A percentile compares a stretch with the other conserved stretches of the same genome.
These are phyloP conservation scores for Paramisgurnus dabryanus DNA, from an alignment of 2,113 vertebrate genomes.

Conservation along the genomic window DNA sequence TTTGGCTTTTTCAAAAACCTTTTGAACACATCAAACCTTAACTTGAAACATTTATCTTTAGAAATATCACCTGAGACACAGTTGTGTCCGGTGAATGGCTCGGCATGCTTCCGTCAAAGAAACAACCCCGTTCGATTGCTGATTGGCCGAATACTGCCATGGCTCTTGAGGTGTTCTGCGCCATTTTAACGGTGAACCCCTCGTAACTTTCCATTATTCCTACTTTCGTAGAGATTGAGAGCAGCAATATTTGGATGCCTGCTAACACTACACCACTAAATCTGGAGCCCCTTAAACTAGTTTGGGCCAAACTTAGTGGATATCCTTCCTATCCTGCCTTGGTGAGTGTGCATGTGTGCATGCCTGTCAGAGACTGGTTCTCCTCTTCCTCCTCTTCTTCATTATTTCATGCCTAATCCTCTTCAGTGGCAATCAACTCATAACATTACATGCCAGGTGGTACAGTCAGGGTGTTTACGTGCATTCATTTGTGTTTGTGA, in stretches of 20 bases:
- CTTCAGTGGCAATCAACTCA: constrained; percentile 48
- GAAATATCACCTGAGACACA: neutral
- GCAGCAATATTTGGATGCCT: constrained; percentile 92
- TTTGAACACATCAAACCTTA: too few relatives aligned
- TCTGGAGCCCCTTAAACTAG: constrained; percentile 94
- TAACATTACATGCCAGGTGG: constrained; percentile 40
- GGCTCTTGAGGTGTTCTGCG: constrained; percentile 58
- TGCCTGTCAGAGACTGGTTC: constrained; percentile 55
- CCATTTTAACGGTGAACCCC: constrained; percentile 66
- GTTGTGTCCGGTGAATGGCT: constrained; percentile 20
- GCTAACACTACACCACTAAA: constrained; percentile 85
- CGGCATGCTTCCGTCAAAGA: constrained; percentile 38
- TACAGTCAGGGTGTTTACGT: constrained; percentile 14
- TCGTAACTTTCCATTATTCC: constrained; percentile 77
- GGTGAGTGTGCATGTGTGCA: constrained; percentile 82
- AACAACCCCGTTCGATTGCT: constrained; percentile 36
- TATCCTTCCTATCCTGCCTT: constrained; percentile 95
- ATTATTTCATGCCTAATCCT: constrained; percentile 62
- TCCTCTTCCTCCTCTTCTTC: constrained; percentile 50
- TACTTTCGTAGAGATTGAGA: constrained; percentile 82
- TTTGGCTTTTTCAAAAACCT: neutral
- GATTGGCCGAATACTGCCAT: constrained; percentile 47
- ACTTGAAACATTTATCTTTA: too few relatives aligned
- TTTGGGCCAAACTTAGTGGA: constrained; percentile 98
- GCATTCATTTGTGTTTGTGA: constrained; percentile 46